A percentile compares a stretch with the other conserved stretches of the same genome.
phyloP scores from a whole-genome alignment of 1,140 invertebrate genomes.

The Melipona quadrifasciata region DNA sequence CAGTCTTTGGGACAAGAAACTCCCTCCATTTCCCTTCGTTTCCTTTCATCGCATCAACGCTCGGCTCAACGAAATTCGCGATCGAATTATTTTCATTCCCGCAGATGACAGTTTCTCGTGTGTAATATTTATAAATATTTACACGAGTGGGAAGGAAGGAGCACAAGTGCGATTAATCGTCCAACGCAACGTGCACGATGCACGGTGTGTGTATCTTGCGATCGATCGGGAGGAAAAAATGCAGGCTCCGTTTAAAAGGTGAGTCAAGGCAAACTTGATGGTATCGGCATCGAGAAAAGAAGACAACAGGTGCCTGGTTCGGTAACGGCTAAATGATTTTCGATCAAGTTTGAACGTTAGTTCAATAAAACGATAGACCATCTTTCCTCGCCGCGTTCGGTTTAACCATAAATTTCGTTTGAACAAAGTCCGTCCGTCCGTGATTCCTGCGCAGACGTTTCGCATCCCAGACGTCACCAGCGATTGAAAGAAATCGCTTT shows the following conservation, averaged over 20 bases:
- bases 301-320: constrained; percentile 24
- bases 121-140: constrained; percentile 10
- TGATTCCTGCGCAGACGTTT: background rate
- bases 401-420: background rate
- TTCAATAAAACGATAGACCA: background rate
- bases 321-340: constrained; percentile 20
- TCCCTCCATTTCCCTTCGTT: background rate
- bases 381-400: background rate
- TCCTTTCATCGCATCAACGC: no score
- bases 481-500: background rate
- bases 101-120: background rate
- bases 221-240: constrained; percentile 11
- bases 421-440: background rate
- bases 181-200: no score
- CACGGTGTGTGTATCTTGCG: background rate
- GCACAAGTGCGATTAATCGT: constrained; percentile 22
- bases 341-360: background rate
- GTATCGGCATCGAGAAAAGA: background rate
- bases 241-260: constrained; percentile 16
- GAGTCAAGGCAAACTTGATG: constrained; percentile 37
- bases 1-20: no score
- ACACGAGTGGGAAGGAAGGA: background rate
- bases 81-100: background rate
- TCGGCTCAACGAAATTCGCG: background rate
- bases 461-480: background rate